Evolutionary conservation across 2,113 vertebrate genomes (phyloP).

Genomic region (Ophthalmolycus amberensis): DNA sequence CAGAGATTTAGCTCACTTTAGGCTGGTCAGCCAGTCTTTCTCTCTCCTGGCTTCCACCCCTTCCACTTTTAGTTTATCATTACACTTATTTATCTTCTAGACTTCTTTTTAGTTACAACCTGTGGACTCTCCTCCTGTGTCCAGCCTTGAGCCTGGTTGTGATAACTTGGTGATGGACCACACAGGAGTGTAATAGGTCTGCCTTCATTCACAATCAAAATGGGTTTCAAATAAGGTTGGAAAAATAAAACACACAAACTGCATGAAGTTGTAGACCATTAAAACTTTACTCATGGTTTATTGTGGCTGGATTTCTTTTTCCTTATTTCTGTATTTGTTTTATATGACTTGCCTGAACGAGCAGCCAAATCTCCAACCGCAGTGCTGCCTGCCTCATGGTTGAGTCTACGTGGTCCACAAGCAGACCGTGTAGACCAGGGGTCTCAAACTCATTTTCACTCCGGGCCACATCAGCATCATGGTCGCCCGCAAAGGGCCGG

Average conservation of each 20-base stretch:
- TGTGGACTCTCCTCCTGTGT: neutral
- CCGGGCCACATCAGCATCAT: no score
- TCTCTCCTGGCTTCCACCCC: no score
- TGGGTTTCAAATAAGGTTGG: neutral
- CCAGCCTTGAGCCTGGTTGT: neutral
- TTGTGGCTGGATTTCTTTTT: neutral
- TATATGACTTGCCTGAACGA: neutral
- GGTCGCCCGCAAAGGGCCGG: no score
- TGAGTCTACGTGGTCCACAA: neutral
- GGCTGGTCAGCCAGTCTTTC: no score
- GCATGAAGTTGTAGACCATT: neutral
- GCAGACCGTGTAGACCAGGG: conserved; percentile 1
- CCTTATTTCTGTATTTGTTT: neutral
- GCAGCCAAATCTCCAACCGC: conserved; percentile 3
- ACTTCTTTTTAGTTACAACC: neutral
- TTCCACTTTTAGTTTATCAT: neutral
- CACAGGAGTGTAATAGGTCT: neutral
- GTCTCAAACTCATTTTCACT: no score
- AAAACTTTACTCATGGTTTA: neutral
- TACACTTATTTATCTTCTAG: neutral
- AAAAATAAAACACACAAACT: neutral
- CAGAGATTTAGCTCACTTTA: no score
- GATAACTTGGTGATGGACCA: neutral
- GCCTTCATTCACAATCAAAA: conserved; percentile 8
- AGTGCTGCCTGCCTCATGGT: neutral